Conservation (phyloP, 2,888 invertebrate genomes). For the Drosophila lutescens region DNA sequence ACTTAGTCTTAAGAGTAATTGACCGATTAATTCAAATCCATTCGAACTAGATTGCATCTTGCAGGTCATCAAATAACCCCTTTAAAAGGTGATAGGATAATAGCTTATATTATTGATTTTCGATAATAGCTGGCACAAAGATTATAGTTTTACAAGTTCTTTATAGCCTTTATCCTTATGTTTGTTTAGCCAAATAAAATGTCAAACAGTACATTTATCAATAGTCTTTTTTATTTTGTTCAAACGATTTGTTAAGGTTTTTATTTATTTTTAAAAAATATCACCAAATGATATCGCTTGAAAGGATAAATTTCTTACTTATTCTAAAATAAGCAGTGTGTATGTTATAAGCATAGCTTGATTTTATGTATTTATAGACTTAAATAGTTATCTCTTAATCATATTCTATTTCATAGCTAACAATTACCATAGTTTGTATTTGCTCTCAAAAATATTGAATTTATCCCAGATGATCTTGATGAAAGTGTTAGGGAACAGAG, state of each 20-base stretch:
- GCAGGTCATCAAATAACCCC: neutral
- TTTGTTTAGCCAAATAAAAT: neutral
- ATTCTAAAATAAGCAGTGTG: neutral
- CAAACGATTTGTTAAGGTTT: neutral
- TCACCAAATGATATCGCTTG: neutral
- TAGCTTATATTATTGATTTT: neutral
- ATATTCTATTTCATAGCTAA: slow-evolving; percentile 9
- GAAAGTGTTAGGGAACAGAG: neutral
- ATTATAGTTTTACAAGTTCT: neutral
- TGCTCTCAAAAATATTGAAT: slow-evolving; percentile 9
- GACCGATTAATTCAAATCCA: neutral
- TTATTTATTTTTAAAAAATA: neutral
- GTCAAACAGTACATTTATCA: neutral
- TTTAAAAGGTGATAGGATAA: neutral
- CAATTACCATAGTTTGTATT: slow-evolving; percentile 11
- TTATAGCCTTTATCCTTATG: neutral
- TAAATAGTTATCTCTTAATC: neutral
- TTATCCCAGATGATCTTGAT: neutral
- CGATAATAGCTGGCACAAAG: slow-evolving; percentile 5
- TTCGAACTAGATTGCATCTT: neutral
- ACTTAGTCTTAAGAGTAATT: neutral
- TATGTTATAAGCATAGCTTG: neutral
- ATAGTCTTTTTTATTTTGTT: no score
- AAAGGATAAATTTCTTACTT: neutral
- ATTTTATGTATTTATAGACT: neutral